Evolutionary conservation across 2,113 vertebrate genomes (phyloP), one percentile per base, ranked within the genome.

Genomic region (Osmerus mordax): DNA sequence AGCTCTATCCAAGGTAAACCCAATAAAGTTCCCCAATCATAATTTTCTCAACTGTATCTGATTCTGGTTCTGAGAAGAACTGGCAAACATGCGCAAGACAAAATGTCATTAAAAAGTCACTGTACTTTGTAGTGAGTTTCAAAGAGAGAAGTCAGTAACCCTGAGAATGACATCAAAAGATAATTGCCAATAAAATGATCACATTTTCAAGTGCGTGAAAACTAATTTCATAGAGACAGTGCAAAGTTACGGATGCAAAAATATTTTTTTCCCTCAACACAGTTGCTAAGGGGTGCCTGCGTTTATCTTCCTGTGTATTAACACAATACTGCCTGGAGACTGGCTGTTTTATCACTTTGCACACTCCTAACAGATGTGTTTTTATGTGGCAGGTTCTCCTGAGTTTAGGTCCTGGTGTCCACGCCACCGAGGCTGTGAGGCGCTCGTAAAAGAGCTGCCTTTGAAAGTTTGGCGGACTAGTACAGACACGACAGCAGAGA

Each of bases 381-480:
- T 88, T 91, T 93, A 92, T 88, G 90, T 88, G 87, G 91, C 91
- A 90, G 91, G 87, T 94, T 94, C 93, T 93, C 92, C 89, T 86
- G 91, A 92, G 91, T 92, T 87, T 88, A 86, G 83, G 92, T 88
- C 88, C 83, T 77, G 83, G 87, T 88, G 92, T 94, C 93, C 93
- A 87, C 90, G 89, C 87, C 87, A 84, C 93, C 65, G 75, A 87
- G 82, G 89, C 92, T 89, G 90, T 91, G 90, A 93, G 91, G 90
- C 87, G 92, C 89, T 91, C 91, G 91, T 94, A 93, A 95, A 91
- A 86, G 41, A 47, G 41, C 92, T 92, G 92, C 88, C 92, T 95
- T 93, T 95, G 92, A 94, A 94, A 94, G 87, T 76, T 81, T 92
- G 89, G 91, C 82, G 88, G 91, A 94, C 94, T 88, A 93, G 91